phyloP scores from a whole-genome alignment of 2,888 invertebrate genomes.

The Ophioninae sp. region DNA sequence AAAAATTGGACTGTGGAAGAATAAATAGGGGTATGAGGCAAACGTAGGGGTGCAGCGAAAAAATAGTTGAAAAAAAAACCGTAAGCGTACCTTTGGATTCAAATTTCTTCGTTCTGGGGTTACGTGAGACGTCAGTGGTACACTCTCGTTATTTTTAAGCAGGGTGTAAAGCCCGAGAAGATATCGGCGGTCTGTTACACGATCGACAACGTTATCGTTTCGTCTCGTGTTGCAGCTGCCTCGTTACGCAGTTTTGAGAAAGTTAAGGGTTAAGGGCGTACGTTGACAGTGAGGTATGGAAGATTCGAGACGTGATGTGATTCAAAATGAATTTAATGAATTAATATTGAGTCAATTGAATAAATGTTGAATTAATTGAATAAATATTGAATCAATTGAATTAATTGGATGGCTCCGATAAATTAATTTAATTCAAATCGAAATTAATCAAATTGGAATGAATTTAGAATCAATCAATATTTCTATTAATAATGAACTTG shows the following conservation, averaged over 20 bases:
- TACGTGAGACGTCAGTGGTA: not conserved
- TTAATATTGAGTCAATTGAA: not conserved
- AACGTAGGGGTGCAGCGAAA: too few species aligned
- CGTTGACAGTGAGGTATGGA: not conserved
- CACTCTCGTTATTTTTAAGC: not conserved
- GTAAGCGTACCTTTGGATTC: not conserved
- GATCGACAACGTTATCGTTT: not conserved
- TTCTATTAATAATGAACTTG: too few species aligned
- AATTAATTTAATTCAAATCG: not conserved
- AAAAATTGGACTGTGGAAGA: too few species aligned
- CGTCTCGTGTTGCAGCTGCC: not conserved
- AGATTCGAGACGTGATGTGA: not conserved
- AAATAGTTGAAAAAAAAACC: not conserved
- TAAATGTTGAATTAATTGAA: not conserved
- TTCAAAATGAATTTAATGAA: not conserved
- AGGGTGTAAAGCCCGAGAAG: not conserved
- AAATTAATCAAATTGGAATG: not conserved
- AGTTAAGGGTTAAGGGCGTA: not conserved
- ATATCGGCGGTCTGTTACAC: not conserved
- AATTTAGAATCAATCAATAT: not conserved
- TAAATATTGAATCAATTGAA: not conserved
- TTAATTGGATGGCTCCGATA: not conserved
- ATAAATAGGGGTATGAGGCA: too few species aligned
- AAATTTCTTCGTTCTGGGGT: not conserved
- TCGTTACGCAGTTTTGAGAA: not conserved